Evolutionary conservation across 2,797 vertebrate genomes (phyloP).

Genomic region (Cryptoprocta ferox): DNA sequence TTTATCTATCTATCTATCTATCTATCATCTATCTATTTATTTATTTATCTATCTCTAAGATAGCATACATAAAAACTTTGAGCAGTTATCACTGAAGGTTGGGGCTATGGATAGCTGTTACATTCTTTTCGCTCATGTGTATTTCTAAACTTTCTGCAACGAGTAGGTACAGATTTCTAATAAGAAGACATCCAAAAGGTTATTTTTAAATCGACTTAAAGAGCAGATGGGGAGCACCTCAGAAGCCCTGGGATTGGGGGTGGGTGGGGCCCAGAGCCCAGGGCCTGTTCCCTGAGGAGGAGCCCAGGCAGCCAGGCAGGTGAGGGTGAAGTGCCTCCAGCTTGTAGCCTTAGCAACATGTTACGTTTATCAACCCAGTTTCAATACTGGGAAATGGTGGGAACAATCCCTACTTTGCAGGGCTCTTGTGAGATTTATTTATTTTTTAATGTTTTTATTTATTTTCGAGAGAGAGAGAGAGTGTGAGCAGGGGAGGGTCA

Average conservation of each 20-base stretch:
- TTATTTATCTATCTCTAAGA: background rate
- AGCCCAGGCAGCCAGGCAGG: background rate
- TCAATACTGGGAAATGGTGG: background rate
- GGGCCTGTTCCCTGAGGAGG: background rate
- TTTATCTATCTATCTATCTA: too few relatives aligned
- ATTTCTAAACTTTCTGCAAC: background rate
- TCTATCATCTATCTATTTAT: background rate
- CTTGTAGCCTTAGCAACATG: background rate
- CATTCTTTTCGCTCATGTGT: background rate
- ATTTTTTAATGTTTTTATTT: too few relatives aligned
- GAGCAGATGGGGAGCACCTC: background rate
- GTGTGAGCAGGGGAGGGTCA: too few relatives aligned
- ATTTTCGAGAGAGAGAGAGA: too few relatives aligned
- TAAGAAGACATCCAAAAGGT: background rate
- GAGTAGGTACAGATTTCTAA: background rate
- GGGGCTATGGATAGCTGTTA: background rate
- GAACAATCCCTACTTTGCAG: background rate
- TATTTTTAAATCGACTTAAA: background rate
- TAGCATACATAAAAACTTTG: background rate
- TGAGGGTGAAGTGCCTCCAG: background rate
- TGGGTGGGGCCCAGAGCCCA: background rate
- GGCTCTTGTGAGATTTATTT: background rate
- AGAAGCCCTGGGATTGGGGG: background rate
- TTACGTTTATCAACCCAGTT: background rate
- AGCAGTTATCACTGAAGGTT: background rate